Percentiles rank a stretch among this genome's conserved stretches.
phyloP scores from a whole-genome alignment of 2,113 vertebrate species.

The Myrmecophaga tridactyla region DNA sequence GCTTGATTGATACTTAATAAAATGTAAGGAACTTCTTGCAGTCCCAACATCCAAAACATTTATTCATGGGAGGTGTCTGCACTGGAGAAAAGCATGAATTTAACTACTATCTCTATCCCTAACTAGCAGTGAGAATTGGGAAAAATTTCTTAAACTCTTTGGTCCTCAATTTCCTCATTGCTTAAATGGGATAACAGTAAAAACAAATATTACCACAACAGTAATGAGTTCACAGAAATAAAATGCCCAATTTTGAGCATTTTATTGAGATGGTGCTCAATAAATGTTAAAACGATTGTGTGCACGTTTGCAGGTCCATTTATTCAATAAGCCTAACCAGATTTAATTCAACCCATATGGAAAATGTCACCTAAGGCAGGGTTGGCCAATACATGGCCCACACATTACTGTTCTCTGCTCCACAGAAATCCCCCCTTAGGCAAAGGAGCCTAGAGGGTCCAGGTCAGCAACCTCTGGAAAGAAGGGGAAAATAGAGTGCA shows the following conservation, averaged over 20 bases:
- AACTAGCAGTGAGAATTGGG: not conserved
- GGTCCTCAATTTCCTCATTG: not conserved
- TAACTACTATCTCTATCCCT: too few species aligned
- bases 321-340: not conserved
- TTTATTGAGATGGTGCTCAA: not conserved
- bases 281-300: not conserved
- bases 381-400: accelerated
- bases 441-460: not conserved
- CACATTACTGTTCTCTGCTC: not conserved
- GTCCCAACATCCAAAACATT: not conserved
- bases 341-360: not conserved
- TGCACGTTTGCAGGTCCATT: not conserved
- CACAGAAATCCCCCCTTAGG: not conserved
- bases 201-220: not conserved
- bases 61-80: not conserved
- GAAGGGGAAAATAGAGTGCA: not conserved
- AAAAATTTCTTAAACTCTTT: not conserved
- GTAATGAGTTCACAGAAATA: not conserved
- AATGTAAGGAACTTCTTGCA: not conserved
- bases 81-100: not conserved
- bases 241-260: not conserved
- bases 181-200: not conserved
- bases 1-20: not conserved
- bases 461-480: not conserved
- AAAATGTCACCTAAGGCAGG: not conserved